Evolutionary conservation across 2,113 vertebrate species (phyloP).

Genomic region (Mus pahari): DNA sequence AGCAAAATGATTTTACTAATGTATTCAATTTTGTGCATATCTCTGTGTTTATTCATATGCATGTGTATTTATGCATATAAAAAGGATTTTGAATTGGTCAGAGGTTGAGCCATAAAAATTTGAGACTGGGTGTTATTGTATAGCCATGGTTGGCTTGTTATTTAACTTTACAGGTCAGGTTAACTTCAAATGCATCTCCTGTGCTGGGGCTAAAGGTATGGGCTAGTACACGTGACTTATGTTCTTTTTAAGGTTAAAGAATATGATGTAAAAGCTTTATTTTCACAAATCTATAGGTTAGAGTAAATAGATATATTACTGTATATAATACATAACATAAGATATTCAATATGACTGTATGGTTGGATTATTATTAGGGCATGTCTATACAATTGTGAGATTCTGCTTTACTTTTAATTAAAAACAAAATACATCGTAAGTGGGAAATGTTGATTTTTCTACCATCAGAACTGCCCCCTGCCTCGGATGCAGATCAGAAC

Average conservation of each 20-base stretch:
- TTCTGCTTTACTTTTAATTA: constrained; percentile 10
- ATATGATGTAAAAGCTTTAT: constrained; percentile 10
- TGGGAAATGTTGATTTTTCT: background rate
- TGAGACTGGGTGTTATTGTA: background rate
- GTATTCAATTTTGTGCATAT: constrained; percentile 42
- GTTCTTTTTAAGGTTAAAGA: constrained; percentile 39
- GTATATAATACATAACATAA: background rate
- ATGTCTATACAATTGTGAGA: background rate
- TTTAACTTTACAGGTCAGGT: background rate
- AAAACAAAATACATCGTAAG: background rate
- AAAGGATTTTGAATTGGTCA: constrained; percentile 62
- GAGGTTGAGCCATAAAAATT: constrained; percentile 48
- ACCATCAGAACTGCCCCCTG: background rate
- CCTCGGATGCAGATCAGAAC: background rate
- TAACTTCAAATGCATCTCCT: background rate
- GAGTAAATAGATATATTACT: constrained; percentile 36
- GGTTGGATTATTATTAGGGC: background rate
- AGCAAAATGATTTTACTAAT: constrained; percentile 49
- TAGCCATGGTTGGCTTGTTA: background rate
- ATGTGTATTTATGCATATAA: background rate
- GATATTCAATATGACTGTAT: background rate
- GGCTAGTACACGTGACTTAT: background rate
- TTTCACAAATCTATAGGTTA: background rate
- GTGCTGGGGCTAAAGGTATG: background rate
- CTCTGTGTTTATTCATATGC: background rate